Conservation (phyloP, 2,113 vertebrate genomes). For the Merops nubicus region DNA sequence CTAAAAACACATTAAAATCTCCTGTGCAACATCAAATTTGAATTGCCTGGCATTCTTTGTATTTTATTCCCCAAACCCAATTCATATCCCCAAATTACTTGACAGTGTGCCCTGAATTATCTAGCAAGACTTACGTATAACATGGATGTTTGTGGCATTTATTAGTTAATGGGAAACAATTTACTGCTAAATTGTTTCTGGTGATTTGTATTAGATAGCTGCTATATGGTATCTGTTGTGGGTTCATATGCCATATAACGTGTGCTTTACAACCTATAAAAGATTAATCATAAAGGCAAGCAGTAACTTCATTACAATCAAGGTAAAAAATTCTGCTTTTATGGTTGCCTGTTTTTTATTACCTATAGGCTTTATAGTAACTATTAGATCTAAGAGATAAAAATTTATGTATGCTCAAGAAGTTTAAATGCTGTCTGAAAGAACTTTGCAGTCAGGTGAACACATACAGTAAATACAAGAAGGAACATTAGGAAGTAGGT, state of each 20-base stretch:
- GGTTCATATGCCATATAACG: conserved; percentile 11
- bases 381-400: conserved; percentile 52
- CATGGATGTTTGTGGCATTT: background rate
- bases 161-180: conserved; percentile 14
- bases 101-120: background rate
- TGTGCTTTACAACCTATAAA: conserved; percentile 61
- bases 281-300: conserved; percentile 60
- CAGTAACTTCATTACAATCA: conserved; percentile 62
- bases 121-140: background rate
- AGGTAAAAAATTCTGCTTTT: conserved; percentile 66
- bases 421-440: conserved; percentile 33
- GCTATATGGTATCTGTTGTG: background rate
- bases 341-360: conserved; percentile 67
- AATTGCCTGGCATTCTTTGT: background rate
- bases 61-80: background rate
- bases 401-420: conserved; percentile 59
- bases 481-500: background rate
- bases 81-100: background rate
- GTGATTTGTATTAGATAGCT: background rate
- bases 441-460: conserved; percentile 41
- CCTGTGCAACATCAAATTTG: background rate
- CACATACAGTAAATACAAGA: conserved; percentile 12
- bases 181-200: conserved; percentile 2
- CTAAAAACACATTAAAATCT: background rate
- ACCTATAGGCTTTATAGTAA: conserved; percentile 69